phyloP scores from a whole-genome alignment of 2,888 invertebrate genomes.

The Marronus borbonicus region DNA sequence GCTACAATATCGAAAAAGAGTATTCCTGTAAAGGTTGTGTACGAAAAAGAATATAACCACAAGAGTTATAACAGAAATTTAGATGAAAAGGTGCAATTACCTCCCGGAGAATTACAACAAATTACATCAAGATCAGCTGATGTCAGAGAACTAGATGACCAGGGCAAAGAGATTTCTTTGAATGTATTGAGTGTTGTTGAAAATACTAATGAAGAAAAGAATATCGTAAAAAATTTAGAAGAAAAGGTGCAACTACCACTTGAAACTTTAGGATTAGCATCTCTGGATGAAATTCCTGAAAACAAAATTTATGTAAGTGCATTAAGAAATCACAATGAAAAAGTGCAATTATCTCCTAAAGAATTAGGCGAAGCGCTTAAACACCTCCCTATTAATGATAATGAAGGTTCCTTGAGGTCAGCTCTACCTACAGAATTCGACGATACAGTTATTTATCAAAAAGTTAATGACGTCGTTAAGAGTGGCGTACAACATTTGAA shows the following conservation, averaged over 20 bases:
- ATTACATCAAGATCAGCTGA: neutral
- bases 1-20: constrained; percentile 55
- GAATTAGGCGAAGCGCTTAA: constrained; percentile 55
- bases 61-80: constrained; percentile 58
- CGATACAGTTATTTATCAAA: constrained; percentile 44
- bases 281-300: constrained; percentile 1
- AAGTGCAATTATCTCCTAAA: constrained; percentile 59
- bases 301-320: constrained; percentile 47
- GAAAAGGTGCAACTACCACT: constrained; percentile 62
- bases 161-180: neutral
- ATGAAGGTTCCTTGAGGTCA: constrained; percentile 27
- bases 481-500: constrained; percentile 53
- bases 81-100: constrained; percentile 62
- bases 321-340: constrained; percentile 60
- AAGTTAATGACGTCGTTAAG: constrained; percentile 53
- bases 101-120: constrained; percentile 53
- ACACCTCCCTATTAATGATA: constrained; percentile 34
- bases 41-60: constrained; percentile 47
- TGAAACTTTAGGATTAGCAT: constrained; percentile 53
- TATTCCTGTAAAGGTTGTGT: constrained; percentile 55
- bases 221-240: constrained; percentile 58
- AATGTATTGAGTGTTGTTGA: neutral
- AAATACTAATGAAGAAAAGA: neutral
- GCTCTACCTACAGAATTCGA: constrained; percentile 34
- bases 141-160: neutral